Conservation (phyloP, 2,888 invertebrate species). For the Colletes collaris region DNA sequence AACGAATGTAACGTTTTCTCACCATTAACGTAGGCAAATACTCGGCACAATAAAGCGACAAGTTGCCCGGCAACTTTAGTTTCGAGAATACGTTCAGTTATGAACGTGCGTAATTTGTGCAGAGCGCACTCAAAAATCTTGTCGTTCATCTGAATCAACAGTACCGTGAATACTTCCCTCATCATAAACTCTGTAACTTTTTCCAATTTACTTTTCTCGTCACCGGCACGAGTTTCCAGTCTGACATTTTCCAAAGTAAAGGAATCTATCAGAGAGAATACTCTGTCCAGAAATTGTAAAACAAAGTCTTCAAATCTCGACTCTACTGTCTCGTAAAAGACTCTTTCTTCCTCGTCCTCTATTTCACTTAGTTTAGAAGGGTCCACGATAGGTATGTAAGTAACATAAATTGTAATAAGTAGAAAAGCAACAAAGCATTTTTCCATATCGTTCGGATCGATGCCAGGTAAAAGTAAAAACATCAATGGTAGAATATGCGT, state of each 20-base stretch:
- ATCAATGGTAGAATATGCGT: constrained; percentile 92
- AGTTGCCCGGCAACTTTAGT: constrained; percentile 92
- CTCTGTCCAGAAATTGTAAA: constrained; percentile 91
- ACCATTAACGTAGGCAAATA: constrained; percentile 88
- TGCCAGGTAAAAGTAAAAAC: constrained; percentile 92
- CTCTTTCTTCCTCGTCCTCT: constrained; percentile 90
- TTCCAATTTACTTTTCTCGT: constrained; percentile 88
- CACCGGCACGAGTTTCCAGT: constrained; percentile 83
- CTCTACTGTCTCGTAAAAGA: constrained; percentile 91
- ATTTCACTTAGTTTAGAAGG: constrained; percentile 90
- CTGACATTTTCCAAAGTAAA: constrained; percentile 88
- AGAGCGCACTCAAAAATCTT: constrained; percentile 87
- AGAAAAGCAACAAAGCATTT: constrained; percentile 91
- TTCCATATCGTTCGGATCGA: constrained; percentile 94
- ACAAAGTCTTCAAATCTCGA: constrained; percentile 96
- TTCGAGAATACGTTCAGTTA: constrained; percentile 91
- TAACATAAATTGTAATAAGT: constrained; percentile 90
- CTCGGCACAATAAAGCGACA: constrained; percentile 89
- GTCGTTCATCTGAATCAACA: constrained; percentile 88
- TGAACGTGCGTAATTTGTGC: constrained; percentile 90
- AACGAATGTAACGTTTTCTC: constrained; percentile 89
- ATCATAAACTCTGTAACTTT: constrained; percentile 89
- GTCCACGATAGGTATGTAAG: constrained; percentile 92
- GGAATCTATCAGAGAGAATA: constrained; percentile 89
- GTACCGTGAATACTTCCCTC: constrained; percentile 87